A percentile compares a stretch with the other conserved stretches of the same genome.
Evolutionary conservation across 2,888 invertebrate genomes (phyloP).

Genomic region (Sesamia inferens): DNA sequence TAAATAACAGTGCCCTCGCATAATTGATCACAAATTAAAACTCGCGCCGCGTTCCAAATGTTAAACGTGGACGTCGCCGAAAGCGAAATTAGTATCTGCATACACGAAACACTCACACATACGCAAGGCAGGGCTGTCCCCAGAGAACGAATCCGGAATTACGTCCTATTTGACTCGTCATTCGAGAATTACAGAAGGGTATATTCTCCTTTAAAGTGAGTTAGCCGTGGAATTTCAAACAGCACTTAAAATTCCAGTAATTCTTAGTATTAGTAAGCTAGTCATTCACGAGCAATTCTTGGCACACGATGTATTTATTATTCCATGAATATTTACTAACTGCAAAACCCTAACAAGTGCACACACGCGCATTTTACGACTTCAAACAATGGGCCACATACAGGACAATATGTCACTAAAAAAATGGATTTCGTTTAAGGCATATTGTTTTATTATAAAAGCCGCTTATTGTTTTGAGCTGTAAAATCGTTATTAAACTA

Average conservation of each 20-base stretch:
- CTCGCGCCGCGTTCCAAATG: slow-evolving; percentile 87
- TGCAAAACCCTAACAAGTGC: slow-evolving; percentile 69
- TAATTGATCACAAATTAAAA: slow-evolving; percentile 91
- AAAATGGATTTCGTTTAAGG: slow-evolving; percentile 74
- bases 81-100: slow-evolving; percentile 85
- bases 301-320: slow-evolving; percentile 55
- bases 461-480: slow-evolving; percentile 64
- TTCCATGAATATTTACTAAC: slow-evolving; percentile 60
- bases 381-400: slow-evolving; percentile 80
- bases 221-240: slow-evolving; percentile 30
- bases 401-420: slow-evolving; percentile 81
- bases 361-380: slow-evolving; percentile 71
- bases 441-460: slow-evolving; percentile 66
- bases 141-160: slow-evolving; percentile 56
- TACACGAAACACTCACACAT: slow-evolving; percentile 71
- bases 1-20: slow-evolving; percentile 89
- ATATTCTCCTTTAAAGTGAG: slow-evolving; percentile 14
- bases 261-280: slow-evolving; percentile 41
- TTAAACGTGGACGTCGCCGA: slow-evolving; percentile 86
- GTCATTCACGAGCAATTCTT: slow-evolving; percentile 44
- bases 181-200: slow-evolving; percentile 47
- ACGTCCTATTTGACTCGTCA: slow-evolving; percentile 43
- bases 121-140: slow-evolving; percentile 59
- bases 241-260: slow-evolving; percentile 15
- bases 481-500: slow-evolving; percentile 63